phyloP scores from a whole-genome alignment of 2,888 invertebrate genomes.

The Chirona hameri region DNA sequence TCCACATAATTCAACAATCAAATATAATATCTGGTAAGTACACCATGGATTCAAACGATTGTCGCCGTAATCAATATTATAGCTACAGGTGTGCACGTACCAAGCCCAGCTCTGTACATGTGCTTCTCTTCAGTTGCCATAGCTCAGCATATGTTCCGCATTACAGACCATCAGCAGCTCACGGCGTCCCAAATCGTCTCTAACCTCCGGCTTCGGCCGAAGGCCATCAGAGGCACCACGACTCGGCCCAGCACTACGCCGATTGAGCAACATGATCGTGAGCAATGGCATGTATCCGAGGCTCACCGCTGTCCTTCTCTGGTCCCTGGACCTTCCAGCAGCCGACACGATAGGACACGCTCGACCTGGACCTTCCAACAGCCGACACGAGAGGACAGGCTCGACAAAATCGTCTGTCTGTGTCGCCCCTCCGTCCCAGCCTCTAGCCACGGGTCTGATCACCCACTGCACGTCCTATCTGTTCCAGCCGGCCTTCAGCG shows the following conservation, averaged over 20 bases:
- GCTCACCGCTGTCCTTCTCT: too few species aligned
- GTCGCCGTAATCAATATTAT: neutral
- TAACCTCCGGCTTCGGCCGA: too few species aligned
- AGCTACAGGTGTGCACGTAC: neutral
- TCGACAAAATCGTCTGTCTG: too few species aligned
- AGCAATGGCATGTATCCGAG: neutral
- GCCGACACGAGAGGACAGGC: neutral
- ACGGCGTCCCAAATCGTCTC: neutral
- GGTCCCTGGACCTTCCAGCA: too few species aligned
- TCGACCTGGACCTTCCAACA: neutral
- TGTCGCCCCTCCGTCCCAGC: too few species aligned
- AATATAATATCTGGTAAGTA: neutral
- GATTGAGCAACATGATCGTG: neutral
- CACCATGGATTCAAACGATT: neutral
- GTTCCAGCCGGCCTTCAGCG: too few species aligned
- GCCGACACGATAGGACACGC: neutral
- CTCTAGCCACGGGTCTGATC: neutral
- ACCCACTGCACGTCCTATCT: neutral
- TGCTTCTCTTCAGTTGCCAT: neutral
- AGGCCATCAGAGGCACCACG: neutral
- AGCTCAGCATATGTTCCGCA: neutral
- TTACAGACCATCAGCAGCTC: neutral
- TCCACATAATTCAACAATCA: neutral
- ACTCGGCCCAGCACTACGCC: neutral
- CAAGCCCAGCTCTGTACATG: neutral